phyloP scores from a whole-genome alignment of 2,888 invertebrate genomes.

The Netelia virgata region DNA sequence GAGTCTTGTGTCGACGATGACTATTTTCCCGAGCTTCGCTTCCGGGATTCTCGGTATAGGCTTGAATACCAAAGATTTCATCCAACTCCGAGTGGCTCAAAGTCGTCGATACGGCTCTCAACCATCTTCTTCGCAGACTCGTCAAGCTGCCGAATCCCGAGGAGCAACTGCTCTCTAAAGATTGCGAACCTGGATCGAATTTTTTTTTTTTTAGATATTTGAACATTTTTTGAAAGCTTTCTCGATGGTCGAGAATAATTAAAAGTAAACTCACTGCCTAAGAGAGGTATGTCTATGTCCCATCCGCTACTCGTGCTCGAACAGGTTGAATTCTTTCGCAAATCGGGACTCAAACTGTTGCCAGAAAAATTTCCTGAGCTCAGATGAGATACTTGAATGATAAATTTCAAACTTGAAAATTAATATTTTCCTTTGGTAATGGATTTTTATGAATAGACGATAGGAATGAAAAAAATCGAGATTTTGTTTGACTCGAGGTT shows the following conservation, averaged over 20 bases:
- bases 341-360: constrained; percentile 76
- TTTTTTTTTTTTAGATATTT: constrained; percentile 15
- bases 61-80: constrained; percentile 79
- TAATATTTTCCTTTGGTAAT: no score
- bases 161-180: constrained; percentile 79
- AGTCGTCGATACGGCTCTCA: constrained; percentile 86
- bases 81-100: constrained; percentile 85
- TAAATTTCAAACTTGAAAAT: not conserved
- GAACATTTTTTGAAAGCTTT: not conserved
- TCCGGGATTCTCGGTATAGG: constrained; percentile 73
- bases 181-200: constrained; percentile 79
- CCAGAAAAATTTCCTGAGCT: constrained; percentile 81
- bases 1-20: constrained; percentile 84
- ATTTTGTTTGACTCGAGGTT: no score
- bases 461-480: no score
- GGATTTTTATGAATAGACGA: no score
- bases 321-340: constrained; percentile 80
- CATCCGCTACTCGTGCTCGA: constrained; percentile 82
- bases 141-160: constrained; percentile 85
- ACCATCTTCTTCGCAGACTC: constrained; percentile 86
- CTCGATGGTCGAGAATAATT: not conserved
- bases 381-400: constrained; percentile 76
- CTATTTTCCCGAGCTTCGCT: constrained; percentile 71
- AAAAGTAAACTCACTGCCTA: constrained; percentile 77
- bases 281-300: constrained; percentile 79